A percentile compares a stretch with the other conserved stretches of the same genome.
Conservation (phyloP, 64 coral and sea anemone genomes). For the Orbicella faveolata region DNA sequence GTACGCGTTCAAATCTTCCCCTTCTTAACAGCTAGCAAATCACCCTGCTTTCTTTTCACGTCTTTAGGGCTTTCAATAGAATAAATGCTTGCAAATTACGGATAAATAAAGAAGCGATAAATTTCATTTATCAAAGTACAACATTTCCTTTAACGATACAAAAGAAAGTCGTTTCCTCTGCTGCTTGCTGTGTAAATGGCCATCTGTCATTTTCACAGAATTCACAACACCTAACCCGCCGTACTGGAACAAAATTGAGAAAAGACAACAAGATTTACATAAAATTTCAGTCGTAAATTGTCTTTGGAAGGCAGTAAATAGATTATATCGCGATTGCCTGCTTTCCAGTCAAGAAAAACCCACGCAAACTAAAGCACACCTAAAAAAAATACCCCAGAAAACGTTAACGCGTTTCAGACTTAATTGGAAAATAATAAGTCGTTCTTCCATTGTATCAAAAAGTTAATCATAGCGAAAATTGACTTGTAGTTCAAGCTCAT, state of each 20-base stretch:
- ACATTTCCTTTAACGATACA: conserved; percentile 22
- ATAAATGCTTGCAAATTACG: conserved; percentile 22
- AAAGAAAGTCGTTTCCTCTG: conserved; percentile 22
- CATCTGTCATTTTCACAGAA: conserved; percentile 48
- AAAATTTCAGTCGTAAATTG: background rate
- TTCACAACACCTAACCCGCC: background rate
- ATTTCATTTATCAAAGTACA: conserved; percentile 40
- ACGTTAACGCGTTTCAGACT: background rate
- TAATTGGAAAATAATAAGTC: background rate
- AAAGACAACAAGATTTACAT: background rate
- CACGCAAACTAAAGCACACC: background rate
- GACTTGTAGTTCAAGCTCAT: background rate
- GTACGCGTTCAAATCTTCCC: background rate
- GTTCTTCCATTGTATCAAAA: background rate
- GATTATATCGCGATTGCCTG: background rate
- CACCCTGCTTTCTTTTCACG: background rate
- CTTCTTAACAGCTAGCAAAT: conserved; percentile 20
- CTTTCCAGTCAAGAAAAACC: background rate
- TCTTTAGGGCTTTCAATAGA: conserved; percentile 4
- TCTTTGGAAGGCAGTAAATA: too few relatives aligned
- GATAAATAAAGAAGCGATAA: conserved; percentile 31
- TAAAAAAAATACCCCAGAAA: background rate
- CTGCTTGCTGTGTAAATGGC: background rate
- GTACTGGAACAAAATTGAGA: background rate
- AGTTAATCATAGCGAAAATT: background rate